A percentile compares a stretch with the other conserved stretches of the same genome.
These are phyloP conservation scores for Psittacara wagleri DNA, from an alignment of 2,113 vertebrate species.

Conservation along the genomic window DNA sequence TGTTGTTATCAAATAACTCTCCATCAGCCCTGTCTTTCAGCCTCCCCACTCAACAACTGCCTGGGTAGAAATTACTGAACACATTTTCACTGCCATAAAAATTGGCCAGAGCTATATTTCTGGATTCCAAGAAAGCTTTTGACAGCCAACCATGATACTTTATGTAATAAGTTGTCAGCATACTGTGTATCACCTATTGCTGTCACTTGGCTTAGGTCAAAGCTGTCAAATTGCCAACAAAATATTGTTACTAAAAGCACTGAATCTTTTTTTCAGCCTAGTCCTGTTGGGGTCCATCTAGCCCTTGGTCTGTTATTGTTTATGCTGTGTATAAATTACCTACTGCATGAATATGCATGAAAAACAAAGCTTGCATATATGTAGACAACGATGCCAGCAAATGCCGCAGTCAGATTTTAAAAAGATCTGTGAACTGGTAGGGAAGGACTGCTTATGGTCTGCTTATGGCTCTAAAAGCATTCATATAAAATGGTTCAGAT, in stretches of 20 bases:
- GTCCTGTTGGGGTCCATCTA: conserved; percentile 47
- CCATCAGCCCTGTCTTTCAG: conserved; percentile 58
- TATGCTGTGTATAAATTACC: conserved; percentile 40
- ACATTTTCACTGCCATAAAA: conserved; percentile 75
- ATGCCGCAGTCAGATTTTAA: background rate
- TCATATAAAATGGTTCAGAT: background rate
- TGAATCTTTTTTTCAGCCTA: conserved; percentile 51
- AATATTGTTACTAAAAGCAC: conserved; percentile 49
- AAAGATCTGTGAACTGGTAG: background rate
- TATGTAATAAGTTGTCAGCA: conserved; percentile 72
- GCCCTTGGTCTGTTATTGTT: conserved; percentile 54
- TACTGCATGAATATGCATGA: background rate
- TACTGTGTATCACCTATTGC: conserved; percentile 65
- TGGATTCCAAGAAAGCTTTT: conserved; percentile 77
- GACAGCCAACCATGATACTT: conserved; percentile 68
- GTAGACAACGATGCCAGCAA: conserved; percentile 3
- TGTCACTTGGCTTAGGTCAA: conserved; percentile 67
- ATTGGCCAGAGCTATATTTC: conserved; percentile 74
- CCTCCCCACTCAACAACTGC: conserved; percentile 60
- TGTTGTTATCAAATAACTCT: conserved; percentile 58
- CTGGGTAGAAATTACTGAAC: conserved; percentile 79
- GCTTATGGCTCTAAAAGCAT: background rate
- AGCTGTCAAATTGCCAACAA: conserved; percentile 67
- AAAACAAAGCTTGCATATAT: conserved; percentile 19
- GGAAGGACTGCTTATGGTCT: background rate